Evolutionary conservation across 2,113 vertebrate species (phyloP), one percentile per base, ranked within the genome.

Genomic region (Upupa epops): DNA sequence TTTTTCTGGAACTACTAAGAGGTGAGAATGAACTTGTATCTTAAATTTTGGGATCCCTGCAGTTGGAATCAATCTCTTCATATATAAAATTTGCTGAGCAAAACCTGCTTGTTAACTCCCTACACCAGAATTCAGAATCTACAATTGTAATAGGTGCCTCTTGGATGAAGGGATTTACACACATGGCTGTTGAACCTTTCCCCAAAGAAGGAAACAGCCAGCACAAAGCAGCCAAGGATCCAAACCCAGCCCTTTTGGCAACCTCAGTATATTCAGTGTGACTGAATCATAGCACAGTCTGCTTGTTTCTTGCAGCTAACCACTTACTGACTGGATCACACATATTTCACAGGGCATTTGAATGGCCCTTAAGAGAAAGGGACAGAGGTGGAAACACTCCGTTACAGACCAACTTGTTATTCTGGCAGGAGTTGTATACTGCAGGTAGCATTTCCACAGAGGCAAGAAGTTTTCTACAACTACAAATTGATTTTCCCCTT

Each of bases 401-500:
- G 14, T 72, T 72, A 26, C 77, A 89, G 65, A 18, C 34, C 3
- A 1, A 34, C 36, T 9, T 74, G 25, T 17, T 64, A 8, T 28
- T 76, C 31, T 7, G 36, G 17, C 17, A 52, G 1, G 0, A 20
- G 74, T 29, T 16, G 16, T 56, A 9, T 13, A 64, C 15, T n/a
- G 20, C 34, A 85, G 51, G 45, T 36, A 26, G 58, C 68, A 64
- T 52, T 79, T 75, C 59, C 64, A 74, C 18, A 46, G 45, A 40
- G 3, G 54, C 31, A 77, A 37, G 34, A 82, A 63, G 25, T 29
- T n/a, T 56, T 87, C 45, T 17, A 60, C 45, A 83, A 45, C 25
- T 40, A 83, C 58, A 76, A 88, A 90, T 21, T 34, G 29, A 85
- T 37, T 72, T 77, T 63, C n/a, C 16, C 49, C 20, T 88, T 82